Percentiles rank a stretch among this genome's conserved stretches.
Evolutionary conservation across 2,113 vertebrate species (phyloP).

Genomic region (human (Homo sapiens)): DNA sequence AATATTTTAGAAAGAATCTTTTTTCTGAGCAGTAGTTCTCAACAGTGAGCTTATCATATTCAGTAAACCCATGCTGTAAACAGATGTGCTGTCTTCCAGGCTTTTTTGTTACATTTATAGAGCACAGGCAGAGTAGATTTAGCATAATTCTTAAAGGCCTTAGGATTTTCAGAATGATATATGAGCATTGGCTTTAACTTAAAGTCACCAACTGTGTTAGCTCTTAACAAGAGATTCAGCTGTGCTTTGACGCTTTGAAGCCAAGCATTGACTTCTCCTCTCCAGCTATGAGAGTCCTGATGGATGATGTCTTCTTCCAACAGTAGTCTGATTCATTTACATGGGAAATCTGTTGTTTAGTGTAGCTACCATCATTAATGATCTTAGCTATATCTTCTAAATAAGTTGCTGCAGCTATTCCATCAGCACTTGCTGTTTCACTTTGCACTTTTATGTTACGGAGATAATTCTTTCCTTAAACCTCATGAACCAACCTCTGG

Average conservation of each 20-base stretch:
- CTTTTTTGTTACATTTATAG: background rate
- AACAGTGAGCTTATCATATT: background rate
- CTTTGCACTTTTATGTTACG: background rate
- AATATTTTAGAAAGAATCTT: background rate
- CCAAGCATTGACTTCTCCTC: background rate
- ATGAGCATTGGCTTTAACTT: background rate
- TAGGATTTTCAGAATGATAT: background rate
- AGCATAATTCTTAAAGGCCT: background rate
- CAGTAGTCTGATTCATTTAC: background rate
- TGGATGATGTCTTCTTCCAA: background rate
- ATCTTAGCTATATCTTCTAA: background rate
- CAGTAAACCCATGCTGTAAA: background rate
- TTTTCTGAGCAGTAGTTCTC: background rate
- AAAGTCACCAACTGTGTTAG: background rate
- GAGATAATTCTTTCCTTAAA: background rate
- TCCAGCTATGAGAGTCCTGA: background rate
- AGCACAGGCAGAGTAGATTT: background rate
- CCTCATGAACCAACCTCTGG: background rate
- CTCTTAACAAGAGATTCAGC: background rate
- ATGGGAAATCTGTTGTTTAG: background rate
- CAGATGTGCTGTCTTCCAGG: background rate
- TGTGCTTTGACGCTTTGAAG: background rate
- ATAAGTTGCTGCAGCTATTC: background rate
- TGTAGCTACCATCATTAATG: background rate
- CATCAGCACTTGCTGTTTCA: background rate